Conservation (phyloP, 2,888 invertebrate genomes). For the Nineta flava region DNA sequence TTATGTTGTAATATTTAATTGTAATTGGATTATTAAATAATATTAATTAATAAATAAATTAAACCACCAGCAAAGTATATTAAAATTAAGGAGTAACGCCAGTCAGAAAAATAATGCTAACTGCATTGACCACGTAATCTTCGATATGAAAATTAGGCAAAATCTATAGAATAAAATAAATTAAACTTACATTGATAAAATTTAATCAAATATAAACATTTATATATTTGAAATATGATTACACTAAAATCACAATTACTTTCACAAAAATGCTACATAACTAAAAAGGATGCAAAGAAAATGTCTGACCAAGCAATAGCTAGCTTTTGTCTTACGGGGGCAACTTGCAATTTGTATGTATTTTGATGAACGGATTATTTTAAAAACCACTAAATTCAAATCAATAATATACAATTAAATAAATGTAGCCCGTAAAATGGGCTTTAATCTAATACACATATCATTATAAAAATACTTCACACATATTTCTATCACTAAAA, state of each 20-base stretch:
- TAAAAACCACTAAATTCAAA: not conserved
- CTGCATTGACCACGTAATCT: slow-evolving; percentile 6
- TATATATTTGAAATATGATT: not conserved
- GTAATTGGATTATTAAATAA: slow-evolving; percentile 1
- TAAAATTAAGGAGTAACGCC: not conserved
- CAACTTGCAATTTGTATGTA: slow-evolving; percentile 2
- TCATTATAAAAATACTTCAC: not conserved
- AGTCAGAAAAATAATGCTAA: slow-evolving; percentile 3
- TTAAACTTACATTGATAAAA: not conserved
- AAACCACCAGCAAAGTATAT: not conserved
- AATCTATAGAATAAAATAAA: not conserved
- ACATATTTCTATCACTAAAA: slow-evolving; percentile 2
- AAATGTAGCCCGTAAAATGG: slow-evolving; percentile 1
- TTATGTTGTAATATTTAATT: not conserved
- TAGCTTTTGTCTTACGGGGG: slow-evolving; percentile 7
- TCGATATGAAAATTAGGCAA: not conserved
- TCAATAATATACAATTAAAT: too few relatives aligned
- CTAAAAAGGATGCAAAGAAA: slow-evolving; percentile 7
- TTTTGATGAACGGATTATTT: not conserved
- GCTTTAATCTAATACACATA: slow-evolving; percentile 2
- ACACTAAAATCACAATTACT: slow-evolving; percentile 2
- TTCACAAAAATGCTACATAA: slow-evolving; percentile 7
- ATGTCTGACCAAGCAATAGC: slow-evolving; percentile 8
- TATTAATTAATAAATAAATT: slow-evolving; percentile 1
- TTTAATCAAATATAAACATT: not conserved